phyloP scores from a whole-genome alignment of 1,140 invertebrate species.

The Danaus plexippus region DNA sequence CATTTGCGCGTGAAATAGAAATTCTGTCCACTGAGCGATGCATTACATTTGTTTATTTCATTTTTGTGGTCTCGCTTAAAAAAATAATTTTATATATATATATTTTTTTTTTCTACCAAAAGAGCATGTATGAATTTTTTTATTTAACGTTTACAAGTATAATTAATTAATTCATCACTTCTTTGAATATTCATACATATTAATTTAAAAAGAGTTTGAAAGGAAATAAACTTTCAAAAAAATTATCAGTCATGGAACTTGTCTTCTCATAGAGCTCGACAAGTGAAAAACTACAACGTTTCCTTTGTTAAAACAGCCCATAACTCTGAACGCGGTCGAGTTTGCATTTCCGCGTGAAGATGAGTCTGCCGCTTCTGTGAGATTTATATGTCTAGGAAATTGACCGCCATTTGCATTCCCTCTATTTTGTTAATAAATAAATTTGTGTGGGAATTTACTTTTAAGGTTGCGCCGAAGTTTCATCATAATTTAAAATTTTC shows the following conservation, averaged over 20 bases:
- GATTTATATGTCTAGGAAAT: constrained; percentile 61
- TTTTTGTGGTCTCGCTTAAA: too few species aligned
- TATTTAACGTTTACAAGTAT: neutral
- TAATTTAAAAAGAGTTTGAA: neutral
- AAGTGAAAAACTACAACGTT: constrained; percentile 62
- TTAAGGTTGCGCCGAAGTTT: too few species aligned
- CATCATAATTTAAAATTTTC: too few species aligned
- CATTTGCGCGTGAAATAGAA: constrained; percentile 41
- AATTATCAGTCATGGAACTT: constrained; percentile 4
- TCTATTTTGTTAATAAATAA: constrained; percentile 28
- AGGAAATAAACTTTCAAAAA: constrained; percentile 1
- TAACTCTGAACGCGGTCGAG: constrained; percentile 45
- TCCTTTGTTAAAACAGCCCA: constrained; percentile 52
- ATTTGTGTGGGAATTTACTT: too few species aligned
- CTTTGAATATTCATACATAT: constrained; percentile 5
- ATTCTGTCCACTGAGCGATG: constrained; percentile 4
- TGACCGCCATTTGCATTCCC: constrained; percentile 37
- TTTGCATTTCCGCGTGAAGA: constrained; percentile 47
- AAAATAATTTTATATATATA: too few species aligned
- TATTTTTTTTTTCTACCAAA: too few species aligned
- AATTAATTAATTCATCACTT: too few species aligned
- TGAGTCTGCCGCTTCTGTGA: constrained; percentile 39
- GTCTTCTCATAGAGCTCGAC: constrained; percentile 26
- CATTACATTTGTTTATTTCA: too few species aligned
- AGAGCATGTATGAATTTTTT: constrained; percentile 1